Evolutionary conservation across 2,113 vertebrate genomes (phyloP).

Genomic region (Chloropsis cyanopogon): DNA sequence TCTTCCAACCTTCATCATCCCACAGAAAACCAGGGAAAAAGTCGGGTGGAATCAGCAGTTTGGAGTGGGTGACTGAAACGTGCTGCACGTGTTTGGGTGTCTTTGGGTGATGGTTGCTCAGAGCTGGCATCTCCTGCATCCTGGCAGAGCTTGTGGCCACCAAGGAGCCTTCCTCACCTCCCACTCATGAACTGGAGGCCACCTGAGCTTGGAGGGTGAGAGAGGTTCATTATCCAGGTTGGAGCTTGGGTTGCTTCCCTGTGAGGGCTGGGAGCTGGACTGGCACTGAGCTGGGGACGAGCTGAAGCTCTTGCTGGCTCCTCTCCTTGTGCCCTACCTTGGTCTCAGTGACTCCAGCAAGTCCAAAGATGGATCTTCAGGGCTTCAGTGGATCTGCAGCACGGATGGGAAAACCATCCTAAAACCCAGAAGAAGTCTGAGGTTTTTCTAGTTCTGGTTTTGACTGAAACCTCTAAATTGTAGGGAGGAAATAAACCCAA

Average conservation of each 20-base stretch:
- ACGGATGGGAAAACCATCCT: not conserved
- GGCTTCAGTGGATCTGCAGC: not conserved
- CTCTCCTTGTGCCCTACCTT: fast-evolving
- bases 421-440: not conserved
- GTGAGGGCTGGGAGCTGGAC: fast-evolving
- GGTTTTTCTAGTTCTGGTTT: not conserved
- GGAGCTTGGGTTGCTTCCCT: not conserved
- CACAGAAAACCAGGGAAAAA: not conserved
- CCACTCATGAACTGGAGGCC: not conserved
- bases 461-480: not conserved
- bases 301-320: not conserved
- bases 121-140: not conserved
- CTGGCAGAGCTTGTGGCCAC: not conserved
- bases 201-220: not conserved
- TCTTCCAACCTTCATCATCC: not conserved
- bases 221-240: not conserved
- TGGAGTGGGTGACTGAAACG: not conserved
- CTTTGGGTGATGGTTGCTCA: not conserved
- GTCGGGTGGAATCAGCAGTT: not conserved
- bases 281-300: not conserved
- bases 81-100: not conserved
- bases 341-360: not conserved
- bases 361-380: not conserved
- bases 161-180: not conserved
- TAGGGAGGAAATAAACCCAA: not conserved